phyloP scores from a whole-genome alignment of 2,113 vertebrate genomes.

The Numenius arquata region DNA sequence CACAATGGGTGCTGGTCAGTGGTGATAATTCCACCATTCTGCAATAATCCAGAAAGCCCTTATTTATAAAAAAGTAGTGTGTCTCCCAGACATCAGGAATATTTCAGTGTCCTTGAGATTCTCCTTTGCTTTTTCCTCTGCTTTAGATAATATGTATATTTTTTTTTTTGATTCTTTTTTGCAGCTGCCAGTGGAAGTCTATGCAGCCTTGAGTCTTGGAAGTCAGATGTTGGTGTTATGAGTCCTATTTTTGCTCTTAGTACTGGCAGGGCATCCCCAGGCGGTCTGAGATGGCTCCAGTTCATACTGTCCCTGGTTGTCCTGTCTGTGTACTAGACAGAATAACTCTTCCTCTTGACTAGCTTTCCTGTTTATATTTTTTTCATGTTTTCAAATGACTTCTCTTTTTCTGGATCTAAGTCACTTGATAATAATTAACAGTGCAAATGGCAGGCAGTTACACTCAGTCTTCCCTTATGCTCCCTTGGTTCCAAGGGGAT shows the following conservation, averaged over 20 bases:
- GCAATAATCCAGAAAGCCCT: neutral
- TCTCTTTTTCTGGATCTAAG: neutral
- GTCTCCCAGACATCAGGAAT: neutral
- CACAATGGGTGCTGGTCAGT: neutral
- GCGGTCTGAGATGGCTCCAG: neutral
- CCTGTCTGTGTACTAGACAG: neutral
- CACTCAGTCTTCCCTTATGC: neutral
- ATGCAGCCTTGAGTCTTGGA: neutral
- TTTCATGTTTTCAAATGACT: neutral
- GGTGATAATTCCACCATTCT: neutral
- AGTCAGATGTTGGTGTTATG: conserved; percentile 4
- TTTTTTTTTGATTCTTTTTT: neutral
- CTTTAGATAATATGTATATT: neutral
- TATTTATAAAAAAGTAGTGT: neutral
- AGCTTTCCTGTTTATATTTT: neutral
- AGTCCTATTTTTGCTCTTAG: conserved; percentile 33
- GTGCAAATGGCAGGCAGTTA: neutral
- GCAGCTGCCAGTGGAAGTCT: neutral
- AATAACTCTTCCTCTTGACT: neutral
- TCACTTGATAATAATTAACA: neutral
- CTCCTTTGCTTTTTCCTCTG: neutral
- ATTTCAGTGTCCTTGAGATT: conserved; percentile 7
- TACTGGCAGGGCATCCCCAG: conserved; percentile 1
- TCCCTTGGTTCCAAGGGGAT: neutral
- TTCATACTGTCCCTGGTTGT: neutral